Conservation (phyloP, 2,113 vertebrate genomes). For the Melospiza georgiana region DNA sequence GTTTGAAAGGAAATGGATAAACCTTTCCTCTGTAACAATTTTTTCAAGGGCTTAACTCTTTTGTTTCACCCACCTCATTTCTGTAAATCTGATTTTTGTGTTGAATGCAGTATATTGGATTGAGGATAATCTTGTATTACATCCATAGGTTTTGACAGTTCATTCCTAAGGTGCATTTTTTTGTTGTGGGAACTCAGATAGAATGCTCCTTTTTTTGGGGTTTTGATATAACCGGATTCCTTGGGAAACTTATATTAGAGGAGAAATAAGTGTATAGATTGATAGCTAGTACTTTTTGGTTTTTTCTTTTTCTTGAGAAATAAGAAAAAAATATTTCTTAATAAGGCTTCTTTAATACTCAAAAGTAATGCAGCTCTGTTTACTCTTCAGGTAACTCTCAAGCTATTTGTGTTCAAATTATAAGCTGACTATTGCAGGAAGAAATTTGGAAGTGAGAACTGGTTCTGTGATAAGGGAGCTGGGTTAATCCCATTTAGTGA, state of each 20-base stretch:
- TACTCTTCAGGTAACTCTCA: background rate
- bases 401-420: background rate
- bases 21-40: background rate
- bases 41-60: background rate
- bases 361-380: background rate
- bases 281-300: background rate
- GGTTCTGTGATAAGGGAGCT: background rate
- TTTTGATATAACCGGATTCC: background rate
- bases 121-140: background rate
- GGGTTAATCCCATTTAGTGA: background rate
- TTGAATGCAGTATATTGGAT: background rate
- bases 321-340: background rate
- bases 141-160: background rate
- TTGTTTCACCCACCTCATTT: background rate
- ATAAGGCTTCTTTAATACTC: background rate
- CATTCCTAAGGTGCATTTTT: background rate
- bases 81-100: background rate
- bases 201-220: background rate
- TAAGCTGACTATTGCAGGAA: background rate
- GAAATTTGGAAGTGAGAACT: background rate
- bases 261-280: background rate
- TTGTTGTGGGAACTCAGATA: background rate
- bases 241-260: background rate
- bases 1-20: background rate
- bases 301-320: background rate